Base-by-base conservation (phyloP, 2,113 vertebrate genomes). In the Oenanthe melanoleuca region DNA sequence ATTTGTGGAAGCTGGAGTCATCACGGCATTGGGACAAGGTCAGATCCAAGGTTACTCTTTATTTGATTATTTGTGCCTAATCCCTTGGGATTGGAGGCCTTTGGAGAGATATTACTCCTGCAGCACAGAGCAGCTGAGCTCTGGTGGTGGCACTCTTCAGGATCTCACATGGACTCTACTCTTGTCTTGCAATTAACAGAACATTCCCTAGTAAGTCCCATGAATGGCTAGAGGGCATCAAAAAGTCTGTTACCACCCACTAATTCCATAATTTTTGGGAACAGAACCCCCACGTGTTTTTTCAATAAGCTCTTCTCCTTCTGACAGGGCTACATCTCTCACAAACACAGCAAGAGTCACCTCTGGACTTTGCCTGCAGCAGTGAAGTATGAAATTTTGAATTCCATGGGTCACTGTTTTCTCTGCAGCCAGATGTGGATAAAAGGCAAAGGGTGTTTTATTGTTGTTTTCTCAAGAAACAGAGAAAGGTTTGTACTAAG, bases 391-490 rank as follows among this genome's bases (percentile, higher is more conserved):
- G 97, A 98, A 98, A 98, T 98, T 96, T 96, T 96, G 95, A 97
- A 98, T 98, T 98, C 98, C 98, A 97, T 65, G 95, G 98, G 98
- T 98, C 98, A 98, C 98, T 98, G 98, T 98, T 98, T 97, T 94
- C 69, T 80, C 97, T 98, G 98, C 97, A 98, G 97, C 98, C 98
- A 98, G 97, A 98, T 98, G 98, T 98, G 97, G 98, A 98, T 98
- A 98, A 99, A 99, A 99, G 98, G 97, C 95, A 97, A 95, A 95
- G 97, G 94, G 89, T 97, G 97, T 98, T 99, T 99, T 98, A 98
- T 98, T 98, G 98, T 98, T 98, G 98, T 98, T 98, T 97, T 97
- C 96, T 98, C 97, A 98, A 98, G 98, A 98, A 97, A 97, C 98
- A 98, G 94, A 98, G 97, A 94, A 97, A 97, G 96, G 96, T 97